Conservation (phyloP, 2,888 invertebrate species). For the Buathra laborator region DNA sequence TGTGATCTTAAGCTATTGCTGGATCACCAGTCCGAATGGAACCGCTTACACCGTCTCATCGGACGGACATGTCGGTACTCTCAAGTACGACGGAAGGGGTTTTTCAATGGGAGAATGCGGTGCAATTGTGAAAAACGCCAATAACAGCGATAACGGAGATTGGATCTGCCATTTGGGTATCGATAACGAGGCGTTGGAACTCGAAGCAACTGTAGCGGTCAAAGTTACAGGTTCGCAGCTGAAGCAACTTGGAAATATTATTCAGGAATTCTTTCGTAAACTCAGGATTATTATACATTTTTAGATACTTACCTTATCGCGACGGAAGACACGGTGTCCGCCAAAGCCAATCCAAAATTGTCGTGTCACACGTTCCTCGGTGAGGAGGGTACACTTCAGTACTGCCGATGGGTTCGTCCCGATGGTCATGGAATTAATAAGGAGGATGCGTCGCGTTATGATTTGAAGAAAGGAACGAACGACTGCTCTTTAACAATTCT, state of each 20-base stretch:
- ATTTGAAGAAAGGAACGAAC: constrained; percentile 55
- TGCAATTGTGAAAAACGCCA: constrained; percentile 73
- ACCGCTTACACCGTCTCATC: constrained; percentile 74
- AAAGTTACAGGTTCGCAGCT: constrained; percentile 76
- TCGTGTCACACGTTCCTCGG: constrained; percentile 75
- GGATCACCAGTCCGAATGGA: constrained; percentile 80
- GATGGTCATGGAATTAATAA: constrained; percentile 77
- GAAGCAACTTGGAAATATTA: not conserved
- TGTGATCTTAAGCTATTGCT: constrained; percentile 78
- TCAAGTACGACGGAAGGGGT: constrained; percentile 77
- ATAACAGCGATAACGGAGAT: constrained; percentile 73
- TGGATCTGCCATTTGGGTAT: constrained; percentile 81
- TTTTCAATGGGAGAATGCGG: constrained; percentile 78
- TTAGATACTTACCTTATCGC: constrained; percentile 63
- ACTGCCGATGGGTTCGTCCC: constrained; percentile 82
- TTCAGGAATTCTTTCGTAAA: too few relatives aligned
- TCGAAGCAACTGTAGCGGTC: constrained; percentile 73
- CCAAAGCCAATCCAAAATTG: constrained; percentile 64
- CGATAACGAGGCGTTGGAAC: constrained; percentile 69
- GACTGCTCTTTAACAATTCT: constrained; percentile 75
- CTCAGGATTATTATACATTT: not conserved
- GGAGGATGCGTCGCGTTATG: constrained; percentile 50
- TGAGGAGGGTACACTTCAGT: constrained; percentile 74
- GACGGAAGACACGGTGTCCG: constrained; percentile 1
- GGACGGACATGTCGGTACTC: constrained; percentile 45